These are phyloP conservation scores for Gasterosteus aculeatus DNA, from an alignment of 2,113 vertebrate genomes.

Conservation along the genomic window DNA sequence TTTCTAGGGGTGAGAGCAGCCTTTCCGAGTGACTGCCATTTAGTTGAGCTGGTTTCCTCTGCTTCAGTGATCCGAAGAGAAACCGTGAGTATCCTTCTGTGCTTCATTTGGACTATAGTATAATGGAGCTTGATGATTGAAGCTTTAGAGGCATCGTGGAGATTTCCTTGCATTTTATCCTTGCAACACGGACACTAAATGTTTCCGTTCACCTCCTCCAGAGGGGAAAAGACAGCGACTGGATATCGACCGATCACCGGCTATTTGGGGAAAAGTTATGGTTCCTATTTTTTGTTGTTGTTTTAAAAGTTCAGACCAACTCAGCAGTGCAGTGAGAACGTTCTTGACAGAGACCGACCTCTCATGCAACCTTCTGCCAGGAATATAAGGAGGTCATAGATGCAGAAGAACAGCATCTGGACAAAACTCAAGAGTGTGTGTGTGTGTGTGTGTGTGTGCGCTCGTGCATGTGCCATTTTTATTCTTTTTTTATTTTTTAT, in stretches of 20 bases:
- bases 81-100: conserved; percentile 77
- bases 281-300: background rate
- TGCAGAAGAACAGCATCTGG: conserved; percentile 19
- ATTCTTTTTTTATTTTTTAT: background rate
- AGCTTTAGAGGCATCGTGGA: conserved; percentile 1
- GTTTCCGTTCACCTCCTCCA: conserved; percentile 12
- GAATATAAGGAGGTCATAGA: conserved; percentile 20
- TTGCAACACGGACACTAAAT: conserved; percentile 6
- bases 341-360: conserved; percentile 19
- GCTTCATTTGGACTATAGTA: conserved; percentile 11
- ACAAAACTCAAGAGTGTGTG: background rate
- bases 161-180: conserved; percentile 19
- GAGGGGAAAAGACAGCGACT: conserved; percentile 2
- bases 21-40: conserved; percentile 64
- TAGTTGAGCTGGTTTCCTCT: conserved; percentile 56
- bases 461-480: background rate
- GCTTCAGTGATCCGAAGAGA: conserved; percentile 55
- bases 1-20: conserved; percentile 68
- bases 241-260: conserved; percentile 17
- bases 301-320: conserved; percentile 8
- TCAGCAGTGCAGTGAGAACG: background rate
- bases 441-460: background rate
- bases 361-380: background rate
- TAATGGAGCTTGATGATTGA: conserved; percentile 1
- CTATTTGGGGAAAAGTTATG: conserved; percentile 10